Base-by-base conservation (phyloP, 2,113 vertebrate genomes). In the Tachuris rubrigastra region DNA sequence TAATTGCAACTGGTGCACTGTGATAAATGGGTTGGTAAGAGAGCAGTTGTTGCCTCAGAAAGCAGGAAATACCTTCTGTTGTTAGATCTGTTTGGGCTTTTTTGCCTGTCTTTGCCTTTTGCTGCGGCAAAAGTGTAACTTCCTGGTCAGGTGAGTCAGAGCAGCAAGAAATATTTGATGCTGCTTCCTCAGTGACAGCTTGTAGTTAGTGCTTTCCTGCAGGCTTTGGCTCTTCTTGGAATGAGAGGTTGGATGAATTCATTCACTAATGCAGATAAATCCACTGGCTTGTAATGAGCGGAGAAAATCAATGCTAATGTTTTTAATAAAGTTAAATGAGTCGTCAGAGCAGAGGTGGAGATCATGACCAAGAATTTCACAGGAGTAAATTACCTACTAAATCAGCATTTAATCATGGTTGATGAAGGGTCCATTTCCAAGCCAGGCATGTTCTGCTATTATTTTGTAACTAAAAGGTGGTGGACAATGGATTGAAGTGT, bases 241-340 rank as follows among this genome's bases (percentile, higher is more conserved):
- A 10, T 49, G 20, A 53, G 77, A 73, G 18, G 31, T 47, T 80
- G 37, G 53, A 85, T 84, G 8, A 74, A 67, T 92, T 81, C 2
- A 66, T 87, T 94, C 47, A 19, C 46, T 90, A 68, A 79, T 65
- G 63, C 63, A 59, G 79, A 84, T 84, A 78, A 90, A 81, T 89
- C n/a, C n/a, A n/a, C 37, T 82, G 72, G 59, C 59, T 41, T 95
- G 63, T 77, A 95, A 79, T 77, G 47, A 83, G 62, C 60, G 76
- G 50, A 83, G 75, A 93, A 94, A 95, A 92, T 94, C 87, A 81
- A 80, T 83, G 67, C 55, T 79, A 72, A 21, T 56, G 42, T 85
- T 89, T 89, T 92, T 94, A 93, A 77, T 95, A 44, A 73, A 82
- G 89, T 76, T 87, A 80, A 87, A 77, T 77, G 74, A 88, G 66